These are phyloP conservation scores for Wasmannia auropunctata DNA, from an alignment of 1,140 invertebrate species.

Conservation along the genomic window DNA sequence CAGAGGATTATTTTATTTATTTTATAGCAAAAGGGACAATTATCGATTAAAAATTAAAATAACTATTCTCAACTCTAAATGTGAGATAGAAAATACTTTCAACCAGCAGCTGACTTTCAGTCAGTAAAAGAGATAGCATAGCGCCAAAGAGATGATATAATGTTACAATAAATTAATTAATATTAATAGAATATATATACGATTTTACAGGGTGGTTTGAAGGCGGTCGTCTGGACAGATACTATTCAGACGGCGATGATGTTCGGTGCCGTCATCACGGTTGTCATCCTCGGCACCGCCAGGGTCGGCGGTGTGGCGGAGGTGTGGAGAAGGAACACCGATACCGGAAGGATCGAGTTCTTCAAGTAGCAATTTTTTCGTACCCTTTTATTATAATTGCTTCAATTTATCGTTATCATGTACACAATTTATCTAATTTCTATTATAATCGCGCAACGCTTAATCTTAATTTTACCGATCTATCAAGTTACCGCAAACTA, in stretches of 20 bases:
- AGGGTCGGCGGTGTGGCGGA: constrained; percentile 88
- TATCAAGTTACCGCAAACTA: not conserved
- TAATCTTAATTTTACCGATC: not conserved
- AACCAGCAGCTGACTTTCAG: no score
- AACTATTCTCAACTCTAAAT: not conserved
- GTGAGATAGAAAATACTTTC: not conserved
- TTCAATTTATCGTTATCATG: not conserved
- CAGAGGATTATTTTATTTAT: not conserved
- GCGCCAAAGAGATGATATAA: not conserved
- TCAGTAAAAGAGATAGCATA: no score
- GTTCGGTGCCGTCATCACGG: constrained; percentile 89
- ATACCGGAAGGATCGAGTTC: constrained; percentile 87
- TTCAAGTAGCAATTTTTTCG: constrained; percentile 84
- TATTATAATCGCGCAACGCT: not conserved
- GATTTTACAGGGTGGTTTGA: constrained; percentile 90
- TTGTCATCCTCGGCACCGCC: constrained; percentile 89
- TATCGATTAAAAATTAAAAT: not conserved
- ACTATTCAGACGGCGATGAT: constrained; percentile 92
- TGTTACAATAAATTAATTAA: not conserved
- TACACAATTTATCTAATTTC: not conserved
- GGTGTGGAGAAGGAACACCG: constrained; percentile 87
- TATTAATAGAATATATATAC: not conserved
- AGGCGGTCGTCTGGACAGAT: constrained; percentile 96
- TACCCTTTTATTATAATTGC: not conserved
- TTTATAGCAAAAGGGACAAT: not conserved